Conservation (phyloP, 2,113 vertebrate species). For the Spermophilus dauricus region DNA sequence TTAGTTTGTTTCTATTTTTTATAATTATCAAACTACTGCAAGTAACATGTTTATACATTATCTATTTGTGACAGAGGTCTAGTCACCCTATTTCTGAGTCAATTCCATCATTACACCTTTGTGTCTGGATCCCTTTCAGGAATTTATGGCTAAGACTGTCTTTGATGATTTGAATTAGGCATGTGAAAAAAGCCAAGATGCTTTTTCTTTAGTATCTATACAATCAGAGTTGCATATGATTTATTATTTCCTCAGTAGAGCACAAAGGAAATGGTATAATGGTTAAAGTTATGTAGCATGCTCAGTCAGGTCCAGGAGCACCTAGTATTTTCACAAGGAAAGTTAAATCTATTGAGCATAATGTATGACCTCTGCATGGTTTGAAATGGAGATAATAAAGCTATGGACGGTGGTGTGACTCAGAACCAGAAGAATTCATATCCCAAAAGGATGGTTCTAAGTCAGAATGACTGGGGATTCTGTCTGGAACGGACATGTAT, state of each 20-base stretch:
- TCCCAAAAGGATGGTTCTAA: neutral
- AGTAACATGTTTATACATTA: neutral
- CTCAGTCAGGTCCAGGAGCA: no score
- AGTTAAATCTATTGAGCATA: neutral
- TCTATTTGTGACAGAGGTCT: conserved; percentile 18
- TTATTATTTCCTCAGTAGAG: conserved; percentile 40
- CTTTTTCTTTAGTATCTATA: conserved; percentile 34
- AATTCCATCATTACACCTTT: neutral
- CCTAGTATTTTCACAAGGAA: neutral
- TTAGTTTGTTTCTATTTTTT: conserved; percentile 29
- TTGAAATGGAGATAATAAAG: neutral
- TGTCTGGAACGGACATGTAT: neutral
- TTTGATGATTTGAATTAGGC: neutral
- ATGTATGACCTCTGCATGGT: neutral
- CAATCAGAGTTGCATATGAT: neutral
- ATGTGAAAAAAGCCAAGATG: neutral
- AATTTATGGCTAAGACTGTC: neutral
- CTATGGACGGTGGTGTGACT: neutral
- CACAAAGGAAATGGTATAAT: neutral
- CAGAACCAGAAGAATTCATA: neutral
- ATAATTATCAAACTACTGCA: neutral
- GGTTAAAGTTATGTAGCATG: neutral
- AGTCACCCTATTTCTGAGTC: neutral
- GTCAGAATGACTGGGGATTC: neutral
- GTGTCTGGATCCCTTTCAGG: conserved; percentile 28